These are phyloP conservation scores for Macrochelys suwanniensis DNA, from an alignment of 2,797 vertebrate species.

Conservation along the genomic window DNA sequence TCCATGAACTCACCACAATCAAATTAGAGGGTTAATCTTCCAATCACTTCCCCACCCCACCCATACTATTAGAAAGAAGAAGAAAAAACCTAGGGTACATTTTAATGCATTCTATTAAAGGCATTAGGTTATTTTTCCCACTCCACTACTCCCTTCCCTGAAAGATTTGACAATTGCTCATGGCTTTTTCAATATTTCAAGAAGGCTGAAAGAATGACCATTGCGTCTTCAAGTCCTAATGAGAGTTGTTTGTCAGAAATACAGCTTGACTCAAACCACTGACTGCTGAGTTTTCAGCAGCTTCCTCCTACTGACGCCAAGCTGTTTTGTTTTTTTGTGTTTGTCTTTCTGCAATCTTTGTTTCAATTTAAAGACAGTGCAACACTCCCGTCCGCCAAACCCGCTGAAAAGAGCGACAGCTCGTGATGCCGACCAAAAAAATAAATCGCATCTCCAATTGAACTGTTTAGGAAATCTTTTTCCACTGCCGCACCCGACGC, in stretches of 20 bases:
- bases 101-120: conserved; percentile 71
- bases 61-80: not conserved
- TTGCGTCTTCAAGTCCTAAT: not conserved
- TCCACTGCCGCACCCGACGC: not conserved
- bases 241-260: not conserved
- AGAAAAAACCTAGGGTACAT: not conserved
- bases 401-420: not conserved
- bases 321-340: not conserved
- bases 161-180: conserved; percentile 67
- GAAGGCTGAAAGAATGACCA: conserved; percentile 10
- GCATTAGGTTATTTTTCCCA: conserved; percentile 68
- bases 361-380: not conserved
- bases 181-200: conserved; percentile 74
- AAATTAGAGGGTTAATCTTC: not conserved
- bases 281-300: not conserved
- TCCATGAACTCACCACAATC: conserved; percentile 24
- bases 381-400: not conserved
- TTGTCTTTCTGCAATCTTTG: conserved; percentile 11
- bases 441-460: not conserved
- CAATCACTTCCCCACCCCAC: conserved; percentile 37
- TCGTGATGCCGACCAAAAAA: not conserved
- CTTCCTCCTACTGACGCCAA: fast-evolving
- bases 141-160: conserved; percentile 71
- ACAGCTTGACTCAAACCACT: not conserved
- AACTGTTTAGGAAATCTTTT: not conserved